These are phyloP conservation scores for Drosophila mettleri DNA, from an alignment of 2,888 invertebrate species.

Conservation along the genomic window DNA sequence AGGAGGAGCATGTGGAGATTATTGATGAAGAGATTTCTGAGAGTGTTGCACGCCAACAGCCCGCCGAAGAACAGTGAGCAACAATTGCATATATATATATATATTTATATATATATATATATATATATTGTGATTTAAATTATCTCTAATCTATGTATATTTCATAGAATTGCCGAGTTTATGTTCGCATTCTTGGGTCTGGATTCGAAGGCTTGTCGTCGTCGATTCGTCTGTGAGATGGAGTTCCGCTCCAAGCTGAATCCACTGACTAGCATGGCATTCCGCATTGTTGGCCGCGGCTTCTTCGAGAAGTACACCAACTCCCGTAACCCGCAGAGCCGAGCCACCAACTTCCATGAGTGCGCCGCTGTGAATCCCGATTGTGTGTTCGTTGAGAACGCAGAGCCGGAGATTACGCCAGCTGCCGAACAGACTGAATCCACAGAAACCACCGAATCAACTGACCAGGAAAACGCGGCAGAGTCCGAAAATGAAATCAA, in stretches of 20 bases:
- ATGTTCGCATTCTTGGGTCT: constrained; percentile 84
- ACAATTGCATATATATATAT: too few species aligned
- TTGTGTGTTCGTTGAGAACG: constrained; percentile 79
- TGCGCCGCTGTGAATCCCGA: constrained; percentile 82
- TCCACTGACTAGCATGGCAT: constrained; percentile 83
- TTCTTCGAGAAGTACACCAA: constrained; percentile 83
- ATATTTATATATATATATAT: too few species aligned
- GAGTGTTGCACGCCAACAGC: constrained; percentile 64
- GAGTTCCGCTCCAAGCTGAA: constrained; percentile 85
- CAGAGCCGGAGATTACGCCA: constrained; percentile 32
- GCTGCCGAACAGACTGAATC: constrained; percentile 8
- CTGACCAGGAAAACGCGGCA: constrained; percentile 11
- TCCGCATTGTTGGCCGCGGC: constrained; percentile 83
- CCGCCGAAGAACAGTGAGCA: constrained; percentile 80
- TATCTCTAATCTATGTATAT: neutral
- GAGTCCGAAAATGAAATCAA: constrained; percentile 68
- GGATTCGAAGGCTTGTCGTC: constrained; percentile 84
- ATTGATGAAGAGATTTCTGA: constrained; percentile 66
- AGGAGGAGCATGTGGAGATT: constrained; percentile 56
- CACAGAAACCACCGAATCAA: constrained; percentile 19
- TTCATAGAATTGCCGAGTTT: constrained; percentile 82
- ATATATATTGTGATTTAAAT: too few species aligned
- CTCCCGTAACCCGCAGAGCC: constrained; percentile 66
- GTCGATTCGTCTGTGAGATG: constrained; percentile 86
- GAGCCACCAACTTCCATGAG: constrained; percentile 81